Evolutionary conservation across 2,797 vertebrate genomes (phyloP).

Genomic region (Oceanodroma leucorhoa): DNA sequence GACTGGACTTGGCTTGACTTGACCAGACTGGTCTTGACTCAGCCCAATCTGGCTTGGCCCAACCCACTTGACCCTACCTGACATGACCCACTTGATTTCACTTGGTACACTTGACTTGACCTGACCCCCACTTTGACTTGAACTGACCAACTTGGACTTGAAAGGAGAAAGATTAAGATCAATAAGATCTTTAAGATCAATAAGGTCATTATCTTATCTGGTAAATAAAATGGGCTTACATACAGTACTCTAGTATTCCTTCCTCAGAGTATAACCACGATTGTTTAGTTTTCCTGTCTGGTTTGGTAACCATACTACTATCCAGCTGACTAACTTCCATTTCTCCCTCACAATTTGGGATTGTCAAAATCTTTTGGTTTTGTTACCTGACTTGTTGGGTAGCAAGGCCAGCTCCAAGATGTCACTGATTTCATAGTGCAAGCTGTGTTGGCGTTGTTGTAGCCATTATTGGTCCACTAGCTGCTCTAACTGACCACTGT

Average conservation of each 20-base stretch:
- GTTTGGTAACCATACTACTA: neutral
- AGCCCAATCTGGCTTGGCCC: neutral
- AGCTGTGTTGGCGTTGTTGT: neutral
- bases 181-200: neutral
- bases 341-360: neutral
- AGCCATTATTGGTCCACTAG: neutral
- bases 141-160: neutral
- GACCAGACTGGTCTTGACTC: neutral
- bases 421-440: neutral
- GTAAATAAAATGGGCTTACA: neutral
- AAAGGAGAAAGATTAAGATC: neutral
- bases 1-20: no score
- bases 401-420: neutral
- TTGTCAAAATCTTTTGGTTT: neutral
- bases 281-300: neutral
- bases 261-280: neutral
- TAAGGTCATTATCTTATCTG: neutral
- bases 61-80: neutral
- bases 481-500: neutral
- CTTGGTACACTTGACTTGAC: neutral
- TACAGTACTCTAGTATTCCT: neutral
- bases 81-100: neutral
- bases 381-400: neutral
- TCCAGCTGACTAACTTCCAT: neutral
- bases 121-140: neutral